phyloP scores from a whole-genome alignment of 2,113 vertebrate genomes.

The Bolborhynchus lineola region DNA sequence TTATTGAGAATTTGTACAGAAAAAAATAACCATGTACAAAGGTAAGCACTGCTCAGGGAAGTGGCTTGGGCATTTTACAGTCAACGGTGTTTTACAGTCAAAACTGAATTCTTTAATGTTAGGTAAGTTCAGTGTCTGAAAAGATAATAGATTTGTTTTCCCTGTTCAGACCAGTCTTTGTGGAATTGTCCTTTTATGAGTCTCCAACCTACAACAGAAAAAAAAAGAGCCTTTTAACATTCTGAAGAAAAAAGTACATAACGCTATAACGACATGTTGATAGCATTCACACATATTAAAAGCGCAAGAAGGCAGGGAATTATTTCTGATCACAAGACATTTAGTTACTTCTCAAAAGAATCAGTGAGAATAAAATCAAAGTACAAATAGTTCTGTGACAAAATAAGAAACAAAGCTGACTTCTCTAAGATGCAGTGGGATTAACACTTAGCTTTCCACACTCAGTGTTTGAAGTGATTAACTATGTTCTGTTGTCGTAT shows the following conservation, averaged over 20 bases:
- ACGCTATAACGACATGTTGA: neutral
- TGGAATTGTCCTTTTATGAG: constrained; percentile 49
- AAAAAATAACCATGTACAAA: constrained; percentile 47
- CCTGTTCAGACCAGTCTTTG: constrained; percentile 48
- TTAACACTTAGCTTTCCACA: neutral
- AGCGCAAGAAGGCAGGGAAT: neutral
- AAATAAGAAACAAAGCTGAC: neutral
- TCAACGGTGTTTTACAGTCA: neutral
- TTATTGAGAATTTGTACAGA: constrained; percentile 71
- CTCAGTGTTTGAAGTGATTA: neutral
- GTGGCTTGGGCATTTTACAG: neutral
- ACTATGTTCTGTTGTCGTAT: neutral
- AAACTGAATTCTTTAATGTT: constrained; percentile 35
- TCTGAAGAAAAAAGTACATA: neutral
- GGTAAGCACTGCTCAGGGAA: constrained; percentile 3
- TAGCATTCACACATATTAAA: neutral
- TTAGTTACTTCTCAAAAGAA: neutral
- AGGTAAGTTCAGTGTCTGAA: constrained; percentile 28
- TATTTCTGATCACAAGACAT: neutral
- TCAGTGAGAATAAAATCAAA: neutral
- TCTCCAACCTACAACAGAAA: constrained; percentile 75
- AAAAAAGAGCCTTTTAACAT: constrained; percentile 13
- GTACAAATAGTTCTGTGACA: neutral
- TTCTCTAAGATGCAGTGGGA: neutral
- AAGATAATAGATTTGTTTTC: constrained; percentile 43